A percentile compares a stretch with the other conserved stretches of the same genome.
phyloP scores from a whole-genome alignment of 2,888 invertebrate species.

The Conistra vaccinii region DNA sequence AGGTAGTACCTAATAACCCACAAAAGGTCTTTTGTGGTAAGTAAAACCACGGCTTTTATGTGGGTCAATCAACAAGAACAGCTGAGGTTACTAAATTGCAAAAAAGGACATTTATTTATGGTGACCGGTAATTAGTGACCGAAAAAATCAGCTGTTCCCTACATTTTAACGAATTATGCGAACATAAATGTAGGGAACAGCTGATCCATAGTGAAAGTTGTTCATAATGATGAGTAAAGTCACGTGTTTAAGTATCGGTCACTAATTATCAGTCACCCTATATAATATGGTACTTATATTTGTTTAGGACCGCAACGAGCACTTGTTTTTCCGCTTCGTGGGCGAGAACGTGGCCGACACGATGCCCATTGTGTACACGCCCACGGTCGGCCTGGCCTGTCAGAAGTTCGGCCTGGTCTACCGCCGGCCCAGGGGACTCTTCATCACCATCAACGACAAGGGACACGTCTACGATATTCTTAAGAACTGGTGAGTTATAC shows the following conservation, averaged over 20 bases:
- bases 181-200: too few relatives aligned
- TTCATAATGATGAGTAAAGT: too few relatives aligned
- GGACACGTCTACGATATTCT: slow-evolving; percentile 98
- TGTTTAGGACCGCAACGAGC: slow-evolving; percentile 97
- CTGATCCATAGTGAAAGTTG: too few relatives aligned
- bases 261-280: too few relatives aligned
- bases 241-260: too few relatives aligned
- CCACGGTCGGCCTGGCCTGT: slow-evolving; percentile 99
- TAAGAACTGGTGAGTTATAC: slow-evolving; percentile 95
- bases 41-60: not conserved
- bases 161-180: too few relatives aligned
- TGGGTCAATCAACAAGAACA: not conserved
- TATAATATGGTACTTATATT: too few relatives aligned
- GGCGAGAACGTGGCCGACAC: slow-evolving; percentile 96
- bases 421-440: slow-evolving; percentile 97
- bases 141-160: too few relatives aligned
- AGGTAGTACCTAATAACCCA: not conserved
- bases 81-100: not conserved
- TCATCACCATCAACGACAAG: slow-evolving; percentile 98
- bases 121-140: too few relatives aligned
- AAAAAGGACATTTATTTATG: not conserved
- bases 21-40: not conserved
- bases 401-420: slow-evolving; percentile 98
- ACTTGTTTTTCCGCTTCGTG: slow-evolving; percentile 97
- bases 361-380: slow-evolving; percentile 99